Conservation (phyloP, 2,113 vertebrate species). For the Lynx canadensis region DNA sequence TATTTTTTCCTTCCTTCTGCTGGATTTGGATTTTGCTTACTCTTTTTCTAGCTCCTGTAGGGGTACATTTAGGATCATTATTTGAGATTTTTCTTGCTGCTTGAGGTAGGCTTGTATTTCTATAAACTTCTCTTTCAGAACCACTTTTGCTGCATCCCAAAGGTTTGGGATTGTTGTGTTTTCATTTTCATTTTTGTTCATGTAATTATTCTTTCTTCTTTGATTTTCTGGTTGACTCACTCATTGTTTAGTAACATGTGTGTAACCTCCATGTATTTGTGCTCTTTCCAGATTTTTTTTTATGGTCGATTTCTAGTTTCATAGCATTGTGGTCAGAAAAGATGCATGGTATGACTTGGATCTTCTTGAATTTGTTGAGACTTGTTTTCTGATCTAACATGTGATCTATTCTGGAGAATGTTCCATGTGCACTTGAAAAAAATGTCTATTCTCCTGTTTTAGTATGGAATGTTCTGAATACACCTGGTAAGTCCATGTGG, state of each 20-base stretch:
- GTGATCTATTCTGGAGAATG: neutral
- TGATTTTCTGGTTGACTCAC: neutral
- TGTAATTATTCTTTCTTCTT: neutral
- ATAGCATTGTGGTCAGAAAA: neutral
- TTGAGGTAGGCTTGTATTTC: neutral
- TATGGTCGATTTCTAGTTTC: neutral
- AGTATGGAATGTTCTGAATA: neutral
- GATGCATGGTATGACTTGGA: neutral
- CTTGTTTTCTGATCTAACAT: neutral
- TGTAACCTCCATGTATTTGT: neutral
- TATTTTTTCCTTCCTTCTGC: neutral
- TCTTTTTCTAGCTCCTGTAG: neutral
- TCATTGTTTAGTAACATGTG: neutral
- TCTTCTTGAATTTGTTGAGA: neutral
- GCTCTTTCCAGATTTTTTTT: neutral
- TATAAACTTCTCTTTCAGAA: neutral
- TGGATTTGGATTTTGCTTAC: neutral
- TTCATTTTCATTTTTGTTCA: neutral
- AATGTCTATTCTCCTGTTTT: neutral
- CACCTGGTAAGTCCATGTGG: neutral
- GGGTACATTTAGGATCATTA: neutral
- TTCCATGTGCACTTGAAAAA: neutral
- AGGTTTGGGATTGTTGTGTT: neutral
- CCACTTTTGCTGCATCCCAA: neutral
- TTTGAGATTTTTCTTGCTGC: neutral